Base-by-base conservation (phyloP, 2,113 vertebrate genomes). In the Okapia johnstoni region DNA sequence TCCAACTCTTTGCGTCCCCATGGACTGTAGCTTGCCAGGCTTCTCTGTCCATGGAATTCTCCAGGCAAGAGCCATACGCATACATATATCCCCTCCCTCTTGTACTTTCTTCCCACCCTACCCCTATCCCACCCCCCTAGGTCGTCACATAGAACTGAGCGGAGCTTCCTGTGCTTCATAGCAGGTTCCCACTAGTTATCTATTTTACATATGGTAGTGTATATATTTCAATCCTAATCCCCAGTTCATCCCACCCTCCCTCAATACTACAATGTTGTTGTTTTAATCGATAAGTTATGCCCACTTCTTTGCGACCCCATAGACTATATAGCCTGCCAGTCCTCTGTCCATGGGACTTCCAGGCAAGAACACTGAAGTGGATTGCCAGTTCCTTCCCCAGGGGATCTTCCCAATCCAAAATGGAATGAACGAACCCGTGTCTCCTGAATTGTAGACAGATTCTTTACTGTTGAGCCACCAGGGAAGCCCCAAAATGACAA, bases 341-440 rank as follows among this genome's bases (percentile, higher is more conserved):
- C 70, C 70, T 43, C 40, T 14, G 12, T 43, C 70, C 23, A 26
- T 26, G 6, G 70, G 23, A 76, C 23, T 76, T 76, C 40, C 36
- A 76, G 70, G 70, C 70, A 73, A 73, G 40, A 76, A 76, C 40
- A 76, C 70, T 43, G 36, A 43, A 76, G 12, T 76, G 40, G 40
- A 76, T 76, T 43, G 12, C 23, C 70, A 76, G 2, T 76, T 76
- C 40, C 70, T 57, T 76, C 40, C 43, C 70, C 36, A 43, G 21
- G 40, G 21, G 40, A 76, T 26, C 23, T 26, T 76, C 40, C 70
- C 23, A 43, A 76, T 23, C 70, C 70, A 76, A 7, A 70, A 70
- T 40, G 70, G 36, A 76, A 25, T 0, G 12, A 76, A 25, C 0
- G 12, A 76, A 14, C 70, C 23, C 7, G 40, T 1, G 6, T 43